Conservation (phyloP, 2,888 invertebrate species). For the Spilarctia lutea region DNA sequence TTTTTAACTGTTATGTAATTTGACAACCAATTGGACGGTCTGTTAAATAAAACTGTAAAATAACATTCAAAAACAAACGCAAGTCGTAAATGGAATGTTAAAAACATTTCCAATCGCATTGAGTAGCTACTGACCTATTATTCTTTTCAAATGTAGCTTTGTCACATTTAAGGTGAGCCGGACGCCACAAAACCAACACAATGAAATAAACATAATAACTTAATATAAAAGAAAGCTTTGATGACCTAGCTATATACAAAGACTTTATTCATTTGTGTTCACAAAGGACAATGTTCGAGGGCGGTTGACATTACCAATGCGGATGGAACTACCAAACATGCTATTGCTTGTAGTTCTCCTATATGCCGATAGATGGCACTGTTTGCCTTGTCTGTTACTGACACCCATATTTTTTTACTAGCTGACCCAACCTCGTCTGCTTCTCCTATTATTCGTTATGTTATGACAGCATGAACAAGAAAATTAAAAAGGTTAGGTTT, state of each 20-base stretch:
- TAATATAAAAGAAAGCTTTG: constrained; percentile 44
- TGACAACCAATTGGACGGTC: not conserved
- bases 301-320: constrained; percentile 52
- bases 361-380: constrained; percentile 49
- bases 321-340: constrained; percentile 5
- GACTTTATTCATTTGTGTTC: constrained; percentile 71
- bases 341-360: constrained; percentile 33
- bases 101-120: constrained; percentile 13
- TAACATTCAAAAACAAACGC: not conserved
- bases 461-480: no score
- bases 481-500: no score
- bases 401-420: not conserved
- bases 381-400: not conserved
- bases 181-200: constrained; percentile 43
- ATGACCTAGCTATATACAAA: constrained; percentile 65
- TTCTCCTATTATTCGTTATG: no score
- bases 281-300: constrained; percentile 78
- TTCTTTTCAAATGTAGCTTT: constrained; percentile 35
- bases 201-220: constrained; percentile 50
- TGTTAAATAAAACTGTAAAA: not conserved
- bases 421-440: no score
- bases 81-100: constrained; percentile 8
- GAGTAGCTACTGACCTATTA: constrained; percentile 19
- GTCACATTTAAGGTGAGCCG: constrained; percentile 50
- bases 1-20: not conserved